Evolutionary conservation across 2,888 invertebrate species (phyloP).

Genomic region (Aphrophora alni): DNA sequence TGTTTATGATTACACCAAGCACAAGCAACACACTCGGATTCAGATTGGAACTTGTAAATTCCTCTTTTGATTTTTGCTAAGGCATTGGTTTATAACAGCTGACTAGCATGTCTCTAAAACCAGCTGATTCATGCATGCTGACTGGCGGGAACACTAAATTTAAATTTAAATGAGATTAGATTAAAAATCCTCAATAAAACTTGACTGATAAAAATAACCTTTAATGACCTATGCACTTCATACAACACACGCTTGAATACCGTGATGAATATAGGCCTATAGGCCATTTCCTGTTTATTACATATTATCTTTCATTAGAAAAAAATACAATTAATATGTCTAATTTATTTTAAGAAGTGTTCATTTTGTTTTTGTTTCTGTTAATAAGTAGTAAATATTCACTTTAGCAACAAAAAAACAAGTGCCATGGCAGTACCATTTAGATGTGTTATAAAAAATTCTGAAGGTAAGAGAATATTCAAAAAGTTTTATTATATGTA

Average conservation of each 20-base stretch:
- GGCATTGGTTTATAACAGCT: background rate
- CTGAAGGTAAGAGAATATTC: background rate
- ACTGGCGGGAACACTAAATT: background rate
- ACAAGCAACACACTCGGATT: too few species aligned
- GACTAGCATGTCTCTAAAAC: background rate
- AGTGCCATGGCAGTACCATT: background rate
- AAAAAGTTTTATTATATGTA: too few species aligned
- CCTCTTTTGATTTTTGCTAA: background rate
- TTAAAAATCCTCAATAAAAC: background rate
- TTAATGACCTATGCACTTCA: background rate
- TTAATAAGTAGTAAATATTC: too few species aligned
- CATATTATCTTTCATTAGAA: background rate
- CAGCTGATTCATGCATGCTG: background rate
- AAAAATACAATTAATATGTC: background rate
- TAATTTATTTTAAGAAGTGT: background rate
- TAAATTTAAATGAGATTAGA: background rate
- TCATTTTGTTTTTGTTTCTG: background rate
- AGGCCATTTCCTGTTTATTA: background rate
- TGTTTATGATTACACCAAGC: conserved; percentile 25
- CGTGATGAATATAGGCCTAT: too few species aligned
- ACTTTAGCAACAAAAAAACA: background rate
- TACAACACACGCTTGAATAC: background rate
- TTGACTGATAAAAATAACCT: background rate
- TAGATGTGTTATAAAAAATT: background rate
- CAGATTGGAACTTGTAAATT: too few species aligned